These are phyloP conservation scores for Pangasius mekongensis DNA, from an alignment of 2,797 vertebrate species.

Conservation along the genomic window DNA sequence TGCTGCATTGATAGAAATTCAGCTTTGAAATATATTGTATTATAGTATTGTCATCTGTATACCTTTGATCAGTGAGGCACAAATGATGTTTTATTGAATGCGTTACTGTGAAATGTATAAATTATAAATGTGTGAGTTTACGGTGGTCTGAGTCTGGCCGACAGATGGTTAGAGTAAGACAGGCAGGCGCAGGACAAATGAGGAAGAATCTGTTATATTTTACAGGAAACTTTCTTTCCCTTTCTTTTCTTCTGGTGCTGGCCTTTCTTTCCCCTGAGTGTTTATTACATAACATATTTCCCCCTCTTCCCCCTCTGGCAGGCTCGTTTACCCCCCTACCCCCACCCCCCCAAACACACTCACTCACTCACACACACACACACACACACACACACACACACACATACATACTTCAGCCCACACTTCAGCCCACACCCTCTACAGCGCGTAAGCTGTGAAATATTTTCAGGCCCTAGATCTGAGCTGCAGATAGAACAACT, in stretches of 20 bases:
- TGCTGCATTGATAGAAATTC: neutral
- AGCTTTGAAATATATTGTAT: neutral
- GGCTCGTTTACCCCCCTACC: conserved; percentile 44
- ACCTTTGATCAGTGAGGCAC: neutral
- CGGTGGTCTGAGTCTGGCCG: neutral
- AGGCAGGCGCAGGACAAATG: conserved; percentile 21
- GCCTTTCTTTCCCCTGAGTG: conserved; percentile 60
- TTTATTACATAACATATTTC: conserved; percentile 78
- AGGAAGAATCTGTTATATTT: conserved; percentile 40
- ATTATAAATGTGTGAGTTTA: neutral
- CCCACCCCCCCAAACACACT: conserved; percentile 25
- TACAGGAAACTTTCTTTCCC: conserved; percentile 49
- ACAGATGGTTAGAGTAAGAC: conserved; percentile 22
- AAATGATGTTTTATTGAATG: neutral
- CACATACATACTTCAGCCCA: conserved; percentile 48
- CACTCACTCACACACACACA: conserved; percentile 48
- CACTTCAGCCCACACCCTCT: conserved; percentile 43
- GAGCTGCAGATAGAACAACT: conserved; percentile 66
- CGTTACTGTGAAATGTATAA: neutral
- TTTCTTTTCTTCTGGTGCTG: conserved; percentile 58
- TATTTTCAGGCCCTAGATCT: conserved; percentile 70
- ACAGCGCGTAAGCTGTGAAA: conserved; percentile 75
- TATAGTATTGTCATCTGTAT: neutral
- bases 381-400: conserved; percentile 45
- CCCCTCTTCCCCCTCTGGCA: conserved; percentile 40